Conservation (phyloP, 2,888 invertebrate genomes). For the Julus scanicus region DNA sequence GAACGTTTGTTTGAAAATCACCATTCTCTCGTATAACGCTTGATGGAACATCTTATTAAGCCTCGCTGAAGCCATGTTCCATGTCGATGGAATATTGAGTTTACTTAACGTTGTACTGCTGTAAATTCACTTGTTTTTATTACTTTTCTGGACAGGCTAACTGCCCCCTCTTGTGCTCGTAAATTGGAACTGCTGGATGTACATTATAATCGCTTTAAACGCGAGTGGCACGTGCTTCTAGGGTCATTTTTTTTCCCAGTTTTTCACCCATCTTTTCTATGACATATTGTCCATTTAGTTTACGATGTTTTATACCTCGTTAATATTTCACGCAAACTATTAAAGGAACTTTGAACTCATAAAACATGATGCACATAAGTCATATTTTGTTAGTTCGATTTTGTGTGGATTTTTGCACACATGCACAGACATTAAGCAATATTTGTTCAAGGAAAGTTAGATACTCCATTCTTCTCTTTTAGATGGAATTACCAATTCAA, state of each 20-base stretch:
- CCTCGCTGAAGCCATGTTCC: no score
- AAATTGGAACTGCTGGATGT: neutral
- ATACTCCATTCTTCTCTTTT: no score
- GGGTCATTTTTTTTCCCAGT: neutral
- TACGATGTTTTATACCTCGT: neutral
- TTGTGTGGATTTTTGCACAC: neutral
- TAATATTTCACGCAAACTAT: neutral
- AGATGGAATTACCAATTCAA: no score
- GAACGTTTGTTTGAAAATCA: neutral
- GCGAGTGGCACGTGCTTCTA: neutral
- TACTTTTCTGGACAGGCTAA: neutral
- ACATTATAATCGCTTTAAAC: neutral
- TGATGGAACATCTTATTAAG: neutral
- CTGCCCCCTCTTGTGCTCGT: neutral
- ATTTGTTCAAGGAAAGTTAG: no score
- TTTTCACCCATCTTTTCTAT: neutral
- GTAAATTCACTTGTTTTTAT: neutral
- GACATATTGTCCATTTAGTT: constrained; percentile 1
- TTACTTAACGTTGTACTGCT: neutral
- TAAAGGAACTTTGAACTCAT: neutral
- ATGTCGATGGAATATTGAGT: neutral
- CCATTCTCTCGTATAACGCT: neutral
- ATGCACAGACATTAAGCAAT: no score
- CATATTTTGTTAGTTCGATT: no score
- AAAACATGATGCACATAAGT: neutral